Evolutionary conservation across 2,888 invertebrate species (phyloP), one percentile per base, ranked within the genome.

Genomic region (Empis stercorea): DNA sequence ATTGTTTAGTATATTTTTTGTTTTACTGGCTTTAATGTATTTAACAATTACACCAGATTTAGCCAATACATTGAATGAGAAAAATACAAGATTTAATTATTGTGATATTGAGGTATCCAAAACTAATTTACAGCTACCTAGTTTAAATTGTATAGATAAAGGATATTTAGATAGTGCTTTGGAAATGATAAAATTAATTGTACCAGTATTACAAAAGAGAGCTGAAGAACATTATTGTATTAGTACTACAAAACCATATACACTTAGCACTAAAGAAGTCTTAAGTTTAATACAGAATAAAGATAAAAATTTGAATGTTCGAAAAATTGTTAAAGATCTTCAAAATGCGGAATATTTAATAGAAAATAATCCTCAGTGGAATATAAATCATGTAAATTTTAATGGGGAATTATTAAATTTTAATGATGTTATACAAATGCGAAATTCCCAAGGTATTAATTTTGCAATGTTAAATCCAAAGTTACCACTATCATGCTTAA

Each of bases 331-430:
- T 2, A 73, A 71, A 52, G 60, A 68, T 48, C 66, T 64, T 16
- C 74, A 78, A 54, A 82, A 80, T 59, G 73, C 83, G 44, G 76
- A 84, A 59, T 76, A 86, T 42, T 67, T 87, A 42, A 73, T 81
- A 13, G 73, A 80, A 36, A 73, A 74, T 50, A 87, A 87, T 64
- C 81, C 83, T 0, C 74, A 80, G 44, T 85, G 85, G 86, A 81
- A 80, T 10, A 73, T 86, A 13, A 74, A 73, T 53, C 72, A 84
- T 13, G 73, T 80, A 9, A 66, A 72, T 52, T 52, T 66, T 1
- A 65, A 41, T 71, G 30, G 71, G 63, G 2, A 64, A 64, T 51
- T 70, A 64, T 56, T 66, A 61, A 48, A 57, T 55, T 51, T 73
- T 68, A 55, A 75, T 71, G 58, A 71, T 65, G 51, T 78, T 71